Base-by-base conservation (phyloP, 2,797 vertebrate species). In the Trematomus bernacchii region DNA sequence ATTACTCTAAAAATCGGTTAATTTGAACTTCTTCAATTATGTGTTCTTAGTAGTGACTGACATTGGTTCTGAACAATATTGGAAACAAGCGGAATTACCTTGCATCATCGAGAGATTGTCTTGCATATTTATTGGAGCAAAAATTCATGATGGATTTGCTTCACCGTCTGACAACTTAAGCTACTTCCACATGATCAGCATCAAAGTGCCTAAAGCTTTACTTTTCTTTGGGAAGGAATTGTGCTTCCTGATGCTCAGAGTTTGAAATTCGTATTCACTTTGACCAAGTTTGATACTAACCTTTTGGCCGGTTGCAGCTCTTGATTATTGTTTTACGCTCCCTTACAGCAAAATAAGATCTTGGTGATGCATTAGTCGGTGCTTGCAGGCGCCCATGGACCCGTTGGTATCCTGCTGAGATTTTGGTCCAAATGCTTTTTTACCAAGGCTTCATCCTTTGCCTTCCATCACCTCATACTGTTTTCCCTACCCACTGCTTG, bases 131-230 rank as follows among this genome's bases (percentile, higher is more conserved):
- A 15, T 64, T 46, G 6, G 3, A 47, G 27, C 27, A 64, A 51
- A 18, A 37, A 16, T 65, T 48, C 13, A 16, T 53, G 50, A 19
- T 51, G 70, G 64, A 48, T 82, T 77, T 66, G 66, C 62, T 60
- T 48, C 61, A 58, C 12, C 15, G 40, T 62, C 65, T 65, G 65
- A 78, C 66, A 59, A 51, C 61, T 76, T 71, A 13, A 79, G 57
- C 72, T 66, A 19, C 71, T 87, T 68, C 62, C 71, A 71, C 60
- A 54, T 57, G 71, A 80, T 74, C 18, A 30, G 37, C 76, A 74
- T 82, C 66, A 57, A 66, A 70, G 68, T 12, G 58, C 67, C 63
- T 47, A 79, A 69, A 58, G 16, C 21, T 37, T 79, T 70, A 1
- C 55, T 79, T 61, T 65, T 71, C 71, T 33, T 1, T 40, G 51